A percentile compares a stretch with the other conserved stretches of the same genome.
phyloP scores from a whole-genome alignment of 1,140 invertebrate species.

The Neodiprion lecontei region DNA sequence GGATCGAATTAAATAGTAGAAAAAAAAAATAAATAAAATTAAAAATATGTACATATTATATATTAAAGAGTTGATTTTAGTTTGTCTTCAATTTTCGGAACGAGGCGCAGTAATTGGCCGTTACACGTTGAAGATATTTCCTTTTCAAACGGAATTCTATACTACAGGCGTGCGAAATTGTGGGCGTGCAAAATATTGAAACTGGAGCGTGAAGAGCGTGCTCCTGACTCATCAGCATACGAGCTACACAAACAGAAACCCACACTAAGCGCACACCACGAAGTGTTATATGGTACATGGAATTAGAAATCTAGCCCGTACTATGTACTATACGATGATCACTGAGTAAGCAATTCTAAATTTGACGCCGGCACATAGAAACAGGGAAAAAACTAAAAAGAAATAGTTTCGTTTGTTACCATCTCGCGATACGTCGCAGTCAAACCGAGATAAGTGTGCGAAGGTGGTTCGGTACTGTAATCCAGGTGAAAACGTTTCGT shows the following conservation, averaged over 20 bases:
- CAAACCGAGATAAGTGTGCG: background rate
- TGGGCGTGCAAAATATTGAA: background rate
- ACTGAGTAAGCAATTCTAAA: slow-evolving; percentile 5
- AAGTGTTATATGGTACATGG: background rate
- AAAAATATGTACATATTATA: no score
- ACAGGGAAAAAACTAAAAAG: background rate
- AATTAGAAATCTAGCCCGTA: background rate
- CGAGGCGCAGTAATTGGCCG: no score
- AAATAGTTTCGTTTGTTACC: background rate
- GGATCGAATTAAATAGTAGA: no score
- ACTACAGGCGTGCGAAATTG: background rate
- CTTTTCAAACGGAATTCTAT: no score
- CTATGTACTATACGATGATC: background rate
- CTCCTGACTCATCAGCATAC: background rate
- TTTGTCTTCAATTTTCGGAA: no score
- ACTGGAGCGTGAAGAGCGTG: background rate
- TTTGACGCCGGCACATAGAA: background rate
- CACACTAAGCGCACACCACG: background rate
- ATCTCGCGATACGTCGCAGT: background rate
- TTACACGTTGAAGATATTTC: no score
- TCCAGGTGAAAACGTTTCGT: no score
- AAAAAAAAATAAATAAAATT: no score
- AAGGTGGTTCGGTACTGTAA: background rate
- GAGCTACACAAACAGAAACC: background rate
- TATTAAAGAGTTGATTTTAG: no score